Percentiles rank a stretch among this genome's conserved stretches.
phyloP scores from a whole-genome alignment of 2,113 vertebrate genomes.

The Hydrochoerus hydrochaeris region DNA sequence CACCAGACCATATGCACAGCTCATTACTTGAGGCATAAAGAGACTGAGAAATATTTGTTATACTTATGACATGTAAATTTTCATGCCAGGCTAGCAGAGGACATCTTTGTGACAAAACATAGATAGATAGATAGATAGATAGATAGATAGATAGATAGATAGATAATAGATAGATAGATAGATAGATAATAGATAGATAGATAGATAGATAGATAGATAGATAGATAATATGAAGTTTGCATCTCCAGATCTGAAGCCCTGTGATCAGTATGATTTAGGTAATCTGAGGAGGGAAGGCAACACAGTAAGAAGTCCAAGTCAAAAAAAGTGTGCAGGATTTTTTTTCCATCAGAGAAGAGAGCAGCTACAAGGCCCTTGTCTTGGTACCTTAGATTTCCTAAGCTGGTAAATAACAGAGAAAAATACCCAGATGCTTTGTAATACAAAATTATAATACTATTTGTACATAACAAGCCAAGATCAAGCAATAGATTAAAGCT shows the following conservation, averaged over 20 bases:
- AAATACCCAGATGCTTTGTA: slow-evolving; percentile 10
- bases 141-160: no score
- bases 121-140: background rate
- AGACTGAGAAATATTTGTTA: background rate
- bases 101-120: background rate
- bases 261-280: background rate
- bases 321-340: background rate
- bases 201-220: no score
- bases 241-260: background rate
- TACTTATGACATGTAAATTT: background rate
- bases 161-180: no score
- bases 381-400: background rate
- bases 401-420: background rate
- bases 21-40: background rate
- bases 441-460: background rate
- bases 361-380: background rate
- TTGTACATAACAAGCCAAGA: background rate
- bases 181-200: no score
- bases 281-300: background rate
- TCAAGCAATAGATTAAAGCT: background rate
- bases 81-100: background rate
- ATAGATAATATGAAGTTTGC: background rate
- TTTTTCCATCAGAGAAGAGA: background rate
- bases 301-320: background rate
- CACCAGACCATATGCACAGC: background rate